Evolutionary conservation across 23 tunicate genomes (phyloP).

Genomic region (Ciona savignyi): DNA sequence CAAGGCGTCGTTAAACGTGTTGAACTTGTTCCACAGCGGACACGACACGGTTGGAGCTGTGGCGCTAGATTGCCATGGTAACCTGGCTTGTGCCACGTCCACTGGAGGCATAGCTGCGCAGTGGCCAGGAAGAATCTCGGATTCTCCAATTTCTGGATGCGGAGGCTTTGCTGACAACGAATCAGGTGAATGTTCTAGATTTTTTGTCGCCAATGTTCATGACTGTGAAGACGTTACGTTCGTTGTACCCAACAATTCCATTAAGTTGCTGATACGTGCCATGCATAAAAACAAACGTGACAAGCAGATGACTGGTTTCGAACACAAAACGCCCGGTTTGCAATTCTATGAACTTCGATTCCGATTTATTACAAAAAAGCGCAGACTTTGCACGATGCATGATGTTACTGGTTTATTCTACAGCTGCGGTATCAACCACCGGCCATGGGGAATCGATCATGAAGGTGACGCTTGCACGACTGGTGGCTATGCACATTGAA

Average conservation of each 20-base stretch:
- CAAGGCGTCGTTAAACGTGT: slow-evolving; percentile 20
- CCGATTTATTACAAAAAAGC: no score
- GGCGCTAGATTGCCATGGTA: slow-evolving; percentile 53
- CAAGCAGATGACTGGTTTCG: no score
- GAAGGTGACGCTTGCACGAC: slow-evolving; percentile 44
- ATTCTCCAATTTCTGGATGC: slow-evolving; percentile 39
- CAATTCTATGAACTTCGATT: no score
- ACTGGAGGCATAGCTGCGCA: slow-evolving; percentile 66
- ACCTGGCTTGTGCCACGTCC: slow-evolving; percentile 78
- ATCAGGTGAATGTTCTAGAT: slow-evolving; percentile 23
- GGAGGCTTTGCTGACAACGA: slow-evolving; percentile 76
- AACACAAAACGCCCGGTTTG: no score
- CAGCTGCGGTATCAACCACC: slow-evolving; percentile 63
- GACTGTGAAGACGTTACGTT: no score
- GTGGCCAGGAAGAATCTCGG: slow-evolving; percentile 49
- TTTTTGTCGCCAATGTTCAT: no score
- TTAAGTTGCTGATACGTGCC: no score
- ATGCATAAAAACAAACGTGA: no score
- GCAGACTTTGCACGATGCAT: no score
- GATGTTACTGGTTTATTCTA: not conserved
- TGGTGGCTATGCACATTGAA: slow-evolving; percentile 23
- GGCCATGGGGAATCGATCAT: slow-evolving; percentile 71
- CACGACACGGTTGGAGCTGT: no score
- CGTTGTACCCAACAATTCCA: no score
- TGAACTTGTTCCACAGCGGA: slow-evolving; percentile 23